Percentiles rank a stretch among this genome's conserved stretches.
These are phyloP conservation scores for Parapristionchus giblindavisi DNA, from an alignment of 2,888 invertebrate species.

Conservation along the genomic window DNA sequence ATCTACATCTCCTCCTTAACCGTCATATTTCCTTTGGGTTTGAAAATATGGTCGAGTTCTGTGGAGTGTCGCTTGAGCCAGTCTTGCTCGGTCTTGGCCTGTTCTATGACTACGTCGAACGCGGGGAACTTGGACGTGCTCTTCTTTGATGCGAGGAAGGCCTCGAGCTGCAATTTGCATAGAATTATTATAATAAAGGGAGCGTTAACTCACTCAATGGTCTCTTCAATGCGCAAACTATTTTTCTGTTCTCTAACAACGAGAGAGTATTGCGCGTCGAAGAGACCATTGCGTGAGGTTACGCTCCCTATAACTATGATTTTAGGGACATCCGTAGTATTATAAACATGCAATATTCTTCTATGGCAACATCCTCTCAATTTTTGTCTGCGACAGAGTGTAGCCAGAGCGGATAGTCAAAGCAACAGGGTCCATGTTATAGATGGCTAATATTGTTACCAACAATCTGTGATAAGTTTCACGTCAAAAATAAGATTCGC, in stretches of 20 bases:
- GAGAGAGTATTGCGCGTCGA: neutral
- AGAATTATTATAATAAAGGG: neutral
- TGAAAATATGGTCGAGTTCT: slow-evolving; percentile 10
- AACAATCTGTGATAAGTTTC: too few relatives aligned
- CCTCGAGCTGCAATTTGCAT: slow-evolving; percentile 16
- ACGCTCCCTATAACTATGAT: too few relatives aligned
- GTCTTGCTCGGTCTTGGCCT: slow-evolving; percentile 23
- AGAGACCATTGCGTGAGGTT: too few relatives aligned
- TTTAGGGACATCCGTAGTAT: too few relatives aligned
- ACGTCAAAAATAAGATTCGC: too few relatives aligned
- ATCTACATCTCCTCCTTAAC: neutral
- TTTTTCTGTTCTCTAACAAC: neutral
- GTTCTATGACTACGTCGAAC: slow-evolving; percentile 18
- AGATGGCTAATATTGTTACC: too few relatives aligned
- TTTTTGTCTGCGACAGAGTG: too few relatives aligned
- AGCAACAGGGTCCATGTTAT: too few relatives aligned
- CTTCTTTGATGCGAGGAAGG: slow-evolving; percentile 18
- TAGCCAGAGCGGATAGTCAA: too few relatives aligned
- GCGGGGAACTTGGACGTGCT: slow-evolving; percentile 7
- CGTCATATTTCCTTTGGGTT: slow-evolving; percentile 1
- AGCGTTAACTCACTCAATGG: too few relatives aligned
- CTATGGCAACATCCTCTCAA: too few relatives aligned
- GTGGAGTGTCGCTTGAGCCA: slow-evolving; percentile 30
- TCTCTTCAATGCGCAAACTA: neutral
- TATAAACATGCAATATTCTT: too few relatives aligned